phyloP scores from a whole-genome alignment of 2,113 vertebrate genomes.

The Geococcyx californianus region DNA sequence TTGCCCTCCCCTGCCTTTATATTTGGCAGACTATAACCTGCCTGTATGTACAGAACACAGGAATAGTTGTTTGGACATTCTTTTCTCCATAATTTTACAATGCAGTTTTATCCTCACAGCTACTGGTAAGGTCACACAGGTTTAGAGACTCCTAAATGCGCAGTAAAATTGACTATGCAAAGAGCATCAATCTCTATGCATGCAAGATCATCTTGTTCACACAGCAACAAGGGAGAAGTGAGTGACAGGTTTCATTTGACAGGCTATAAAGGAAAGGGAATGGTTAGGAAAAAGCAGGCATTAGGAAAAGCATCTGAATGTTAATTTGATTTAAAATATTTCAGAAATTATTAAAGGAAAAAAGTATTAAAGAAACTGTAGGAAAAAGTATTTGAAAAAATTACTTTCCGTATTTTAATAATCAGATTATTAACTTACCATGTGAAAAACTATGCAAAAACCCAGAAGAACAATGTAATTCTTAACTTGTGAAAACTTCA shows the following conservation, averaged over 20 bases:
- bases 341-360: not conserved
- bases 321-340: not conserved
- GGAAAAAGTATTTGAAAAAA: not conserved
- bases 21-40: not conserved
- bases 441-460: not conserved
- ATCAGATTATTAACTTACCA: not conserved
- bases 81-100: not conserved
- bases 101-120: not conserved
- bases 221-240: not conserved
- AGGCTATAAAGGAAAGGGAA: not conserved
- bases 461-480: fast-evolving
- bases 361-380: not conserved
- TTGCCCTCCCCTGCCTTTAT: not conserved
- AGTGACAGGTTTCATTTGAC: not conserved
- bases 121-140: not conserved
- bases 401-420: not conserved
- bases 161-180: not conserved
- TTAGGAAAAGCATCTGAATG: not conserved
- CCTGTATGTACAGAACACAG: not conserved
- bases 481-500: not conserved
- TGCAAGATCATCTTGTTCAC: not conserved
- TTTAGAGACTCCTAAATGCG: not conserved
- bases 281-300: not conserved
- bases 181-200: not conserved
- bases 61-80: not conserved